A percentile compares a stretch with the other conserved stretches of the same genome.
Evolutionary conservation across 2,797 vertebrate species (phyloP).

Genomic region (Sebastes flavidus): DNA sequence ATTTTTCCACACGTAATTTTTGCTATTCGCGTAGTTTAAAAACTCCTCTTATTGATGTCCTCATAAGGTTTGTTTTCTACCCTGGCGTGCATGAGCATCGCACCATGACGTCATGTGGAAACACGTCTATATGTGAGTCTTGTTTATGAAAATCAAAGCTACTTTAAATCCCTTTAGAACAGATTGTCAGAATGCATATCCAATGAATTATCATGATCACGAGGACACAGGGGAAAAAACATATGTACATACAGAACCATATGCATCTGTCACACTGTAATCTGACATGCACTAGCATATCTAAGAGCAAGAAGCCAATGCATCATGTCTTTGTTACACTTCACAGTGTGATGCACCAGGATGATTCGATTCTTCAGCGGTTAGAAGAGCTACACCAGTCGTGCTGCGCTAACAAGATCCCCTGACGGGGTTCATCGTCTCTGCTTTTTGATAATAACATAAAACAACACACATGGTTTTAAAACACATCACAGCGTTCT

Average conservation of each 20-base stretch:
- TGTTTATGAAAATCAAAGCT: background rate
- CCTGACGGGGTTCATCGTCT: slow-evolving; percentile 18
- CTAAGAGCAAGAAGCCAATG: background rate
- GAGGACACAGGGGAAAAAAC: background rate
- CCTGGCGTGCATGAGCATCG: background rate
- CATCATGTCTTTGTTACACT: background rate
- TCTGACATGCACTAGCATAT: background rate
- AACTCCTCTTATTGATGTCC: too few relatives aligned
- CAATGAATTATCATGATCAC: background rate
- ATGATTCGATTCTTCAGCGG: slow-evolving; percentile 10
- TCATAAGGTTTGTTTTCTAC: too few relatives aligned
- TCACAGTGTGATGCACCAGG: slow-evolving; percentile 16
- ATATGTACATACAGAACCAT: background rate
- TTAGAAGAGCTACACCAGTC: slow-evolving; percentile 4
- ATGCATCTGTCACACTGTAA: background rate
- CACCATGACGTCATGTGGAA: background rate
- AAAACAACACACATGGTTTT: background rate
- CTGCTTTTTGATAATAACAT: background rate
- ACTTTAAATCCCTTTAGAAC: background rate
- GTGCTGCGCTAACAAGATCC: slow-evolving; percentile 35
- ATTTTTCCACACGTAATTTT: too few relatives aligned
- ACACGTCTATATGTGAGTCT: background rate
- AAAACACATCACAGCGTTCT: background rate
- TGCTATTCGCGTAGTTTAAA: too few relatives aligned
- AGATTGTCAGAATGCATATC: background rate